Conservation (phyloP, 2,888 invertebrate species). For the Cheilosia variabilis region DNA sequence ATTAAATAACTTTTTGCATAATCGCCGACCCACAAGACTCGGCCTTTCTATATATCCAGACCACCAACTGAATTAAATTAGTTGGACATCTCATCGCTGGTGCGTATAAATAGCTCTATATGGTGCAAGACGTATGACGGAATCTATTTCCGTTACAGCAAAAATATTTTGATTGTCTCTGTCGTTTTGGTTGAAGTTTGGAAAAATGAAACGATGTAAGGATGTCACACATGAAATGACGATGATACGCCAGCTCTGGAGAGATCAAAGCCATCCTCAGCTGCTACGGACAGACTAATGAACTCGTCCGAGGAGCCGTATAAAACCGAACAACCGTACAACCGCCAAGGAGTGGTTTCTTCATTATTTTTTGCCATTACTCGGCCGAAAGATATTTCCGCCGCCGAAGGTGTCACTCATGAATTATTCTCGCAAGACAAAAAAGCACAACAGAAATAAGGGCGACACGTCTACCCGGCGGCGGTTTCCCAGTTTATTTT, state of each 20-base stretch:
- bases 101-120: constrained; percentile 50
- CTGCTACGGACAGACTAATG: constrained; percentile 63
- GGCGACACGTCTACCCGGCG: constrained; percentile 55
- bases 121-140: constrained; percentile 60
- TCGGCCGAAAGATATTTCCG: constrained; percentile 60
- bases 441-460: constrained; percentile 25
- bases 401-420: constrained; percentile 66
- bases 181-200: not conserved
- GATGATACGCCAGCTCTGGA: constrained; percentile 35
- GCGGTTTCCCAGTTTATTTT: constrained; percentile 59
- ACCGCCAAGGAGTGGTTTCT: constrained; percentile 17
- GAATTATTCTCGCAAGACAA: constrained; percentile 57
- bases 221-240: constrained; percentile 62
- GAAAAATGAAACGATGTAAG: constrained; percentile 31
- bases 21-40: constrained; percentile 44
- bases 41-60: constrained; percentile 11
- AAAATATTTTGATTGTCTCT: constrained; percentile 62
- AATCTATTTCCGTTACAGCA: constrained; percentile 70
- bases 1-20: constrained; percentile 54
- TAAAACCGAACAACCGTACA: constrained; percentile 17
- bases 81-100: not conserved
- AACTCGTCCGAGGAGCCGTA: constrained; percentile 48
- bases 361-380: constrained; percentile 31
- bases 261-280: constrained; percentile 71
- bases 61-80: constrained; percentile 18